phyloP scores from a whole-genome alignment of 2,113 vertebrate species.

The Anguilla japonica region DNA sequence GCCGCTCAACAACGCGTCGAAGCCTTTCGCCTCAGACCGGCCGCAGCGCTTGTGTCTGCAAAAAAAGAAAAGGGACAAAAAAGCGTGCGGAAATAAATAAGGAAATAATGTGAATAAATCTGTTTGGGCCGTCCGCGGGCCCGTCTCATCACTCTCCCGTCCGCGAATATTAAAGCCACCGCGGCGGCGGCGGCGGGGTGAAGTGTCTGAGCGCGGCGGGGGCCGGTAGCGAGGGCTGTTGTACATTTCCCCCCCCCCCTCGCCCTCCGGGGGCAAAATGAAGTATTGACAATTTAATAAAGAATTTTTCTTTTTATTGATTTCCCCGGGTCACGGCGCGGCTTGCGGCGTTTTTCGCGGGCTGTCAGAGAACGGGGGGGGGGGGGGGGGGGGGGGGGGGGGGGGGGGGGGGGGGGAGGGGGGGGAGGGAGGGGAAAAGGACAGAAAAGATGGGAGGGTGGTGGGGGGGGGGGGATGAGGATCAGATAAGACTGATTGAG shows the following conservation, averaged over 20 bases:
- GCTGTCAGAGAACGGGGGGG: conserved; percentile 29
- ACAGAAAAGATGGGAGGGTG: background rate
- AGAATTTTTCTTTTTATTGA: conserved; percentile 61
- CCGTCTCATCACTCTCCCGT: conserved; percentile 22
- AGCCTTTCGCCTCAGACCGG: background rate
- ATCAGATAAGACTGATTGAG: background rate
- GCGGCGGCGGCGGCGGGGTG: conserved; percentile 1
- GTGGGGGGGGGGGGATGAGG: background rate
- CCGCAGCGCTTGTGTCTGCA: background rate
- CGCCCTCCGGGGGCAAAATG: conserved; percentile 36
- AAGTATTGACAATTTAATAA: conserved; percentile 68
- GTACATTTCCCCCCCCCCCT: conserved; percentile 39
- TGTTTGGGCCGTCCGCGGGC: conserved; percentile 15
- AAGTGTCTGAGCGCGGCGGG: conserved; percentile 36
- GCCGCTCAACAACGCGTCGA: background rate
- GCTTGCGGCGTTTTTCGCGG: conserved; percentile 3
- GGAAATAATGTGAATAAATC: conserved; percentile 31
- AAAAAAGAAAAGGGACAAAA: background rate
- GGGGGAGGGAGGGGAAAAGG: background rate
- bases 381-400: background rate
- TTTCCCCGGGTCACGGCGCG: conserved; percentile 33
- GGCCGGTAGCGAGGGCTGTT: conserved; percentile 27
- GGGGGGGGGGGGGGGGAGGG: background rate
- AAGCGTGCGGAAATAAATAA: conserved; percentile 1
- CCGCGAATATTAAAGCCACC: conserved; percentile 35